Evolutionary conservation across 2,888 invertebrate genomes (phyloP), one percentile per base, ranked within the genome.

Genomic region (Andrena haemorrhoa): DNA sequence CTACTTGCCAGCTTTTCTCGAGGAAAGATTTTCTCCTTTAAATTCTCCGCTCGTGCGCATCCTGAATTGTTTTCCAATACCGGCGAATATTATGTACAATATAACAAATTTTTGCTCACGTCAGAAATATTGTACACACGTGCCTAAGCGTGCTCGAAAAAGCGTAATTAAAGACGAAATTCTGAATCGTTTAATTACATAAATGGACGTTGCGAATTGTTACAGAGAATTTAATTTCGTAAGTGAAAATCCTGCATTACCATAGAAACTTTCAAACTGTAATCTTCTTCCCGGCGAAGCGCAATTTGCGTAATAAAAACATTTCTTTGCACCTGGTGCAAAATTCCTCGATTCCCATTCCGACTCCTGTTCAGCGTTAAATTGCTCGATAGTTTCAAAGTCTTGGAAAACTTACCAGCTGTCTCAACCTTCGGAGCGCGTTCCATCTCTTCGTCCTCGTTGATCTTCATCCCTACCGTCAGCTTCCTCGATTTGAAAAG

Each of bases 381-480:
- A 16, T 12, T 41, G 41, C 41, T 41, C 0, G 41, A 41, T 16
- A 12, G 16, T 41, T 4, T 16, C 0, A 16, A 16, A 41, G 16
- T 16, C 16, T 41, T 12, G 0, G 41, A 16, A 4, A 10, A 69
- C 88, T 91, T 79, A 93, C 93, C 93, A 80, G 92, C 91, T 84
- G 90, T 92, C 80, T 93, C 93, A 75, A 92, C 88, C 85, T 93
- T 92, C 70, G 92, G 90, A 41, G 92, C 88, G 53, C 92, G 91
- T 69, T 93, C 91, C 92, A 92, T 92, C 65, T 90, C 89, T 75
- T 92, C 92, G 87, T 92, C 93, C 86, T 92, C 92, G 84, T 93
- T 91, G 88, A 93, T 92, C 91, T 92, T 93, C 93, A 93, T 92
- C 73, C 92, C 93, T 89, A 92, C 81, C 81, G 90, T 87, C 82